A percentile compares a stretch with the other conserved stretches of the same genome.
These are phyloP conservation scores for Macrosteles quadrilineatus DNA, from an alignment of 1,140 invertebrate species.

Conservation along the genomic window DNA sequence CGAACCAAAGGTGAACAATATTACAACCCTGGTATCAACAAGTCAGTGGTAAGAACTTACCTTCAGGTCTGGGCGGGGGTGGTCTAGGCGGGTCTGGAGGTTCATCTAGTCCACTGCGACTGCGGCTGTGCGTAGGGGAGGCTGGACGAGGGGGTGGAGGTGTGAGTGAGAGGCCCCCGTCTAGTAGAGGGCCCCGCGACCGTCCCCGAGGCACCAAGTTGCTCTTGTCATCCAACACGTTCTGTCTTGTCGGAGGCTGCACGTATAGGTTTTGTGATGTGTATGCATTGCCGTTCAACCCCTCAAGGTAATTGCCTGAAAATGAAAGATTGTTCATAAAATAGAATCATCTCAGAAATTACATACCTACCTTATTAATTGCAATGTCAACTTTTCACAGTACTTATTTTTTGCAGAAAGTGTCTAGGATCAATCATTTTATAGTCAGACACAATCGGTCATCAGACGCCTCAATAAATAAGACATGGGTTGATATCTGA, in stretches of 20 bases:
- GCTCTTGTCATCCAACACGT: conserved; percentile 62
- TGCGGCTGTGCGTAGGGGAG: conserved; percentile 47
- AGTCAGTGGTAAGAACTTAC: conserved; percentile 50
- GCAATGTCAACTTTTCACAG: too few species aligned
- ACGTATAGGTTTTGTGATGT: conserved; percentile 91
- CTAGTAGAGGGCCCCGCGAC: conserved; percentile 68
- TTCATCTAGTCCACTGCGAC: conserved; percentile 45
- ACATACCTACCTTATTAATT: too few species aligned
- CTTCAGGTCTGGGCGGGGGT: conserved; percentile 82
- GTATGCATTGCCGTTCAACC: conserved; percentile 59
- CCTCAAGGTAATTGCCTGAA: conserved; percentile 46
- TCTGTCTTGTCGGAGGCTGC: conserved; percentile 74
- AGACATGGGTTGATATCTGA: too few species aligned
- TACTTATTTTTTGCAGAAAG: too few species aligned
- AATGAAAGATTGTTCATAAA: conserved; percentile 30
- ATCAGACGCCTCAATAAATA: too few species aligned
- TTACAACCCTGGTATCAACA: too few species aligned
- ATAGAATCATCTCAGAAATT: too few species aligned
- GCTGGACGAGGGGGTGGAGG: conserved; percentile 62
- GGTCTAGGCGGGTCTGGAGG: conserved; percentile 70
- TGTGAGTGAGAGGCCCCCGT: conserved; percentile 59
- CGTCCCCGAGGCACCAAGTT: conserved; percentile 67
- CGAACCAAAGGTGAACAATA: too few species aligned
- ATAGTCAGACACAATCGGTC: too few species aligned
- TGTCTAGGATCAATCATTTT: too few species aligned